A percentile compares a stretch with the other conserved stretches of the same genome.
phyloP scores from a whole-genome alignment of 2,113 vertebrate species.

The Centrocercus urophasianus region DNA sequence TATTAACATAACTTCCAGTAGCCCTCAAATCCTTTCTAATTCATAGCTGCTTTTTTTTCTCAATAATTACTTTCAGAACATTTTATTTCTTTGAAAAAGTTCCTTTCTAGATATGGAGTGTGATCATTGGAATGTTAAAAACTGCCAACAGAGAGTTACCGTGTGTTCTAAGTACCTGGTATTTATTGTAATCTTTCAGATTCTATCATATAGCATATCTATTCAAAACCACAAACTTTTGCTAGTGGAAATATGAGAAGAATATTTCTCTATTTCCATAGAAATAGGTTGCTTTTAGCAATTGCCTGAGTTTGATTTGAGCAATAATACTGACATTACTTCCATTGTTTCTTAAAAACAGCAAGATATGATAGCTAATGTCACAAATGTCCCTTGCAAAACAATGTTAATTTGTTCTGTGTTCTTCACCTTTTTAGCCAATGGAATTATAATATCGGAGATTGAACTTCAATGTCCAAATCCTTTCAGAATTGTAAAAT shows the following conservation, averaged over 20 bases:
- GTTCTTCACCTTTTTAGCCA: background rate
- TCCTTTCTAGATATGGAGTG: background rate
- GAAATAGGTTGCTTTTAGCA: background rate
- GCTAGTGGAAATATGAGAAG: background rate
- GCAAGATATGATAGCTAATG: background rate
- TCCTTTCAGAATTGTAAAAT: background rate
- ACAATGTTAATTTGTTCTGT: background rate
- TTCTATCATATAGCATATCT: background rate
- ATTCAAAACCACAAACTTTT: background rate
- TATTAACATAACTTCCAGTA: background rate
- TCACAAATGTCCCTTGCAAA: background rate
- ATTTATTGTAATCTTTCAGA: conserved; percentile 31
- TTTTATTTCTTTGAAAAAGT: background rate
- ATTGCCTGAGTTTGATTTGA: background rate
- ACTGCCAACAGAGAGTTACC: background rate
- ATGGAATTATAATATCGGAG: rapidly evolving
- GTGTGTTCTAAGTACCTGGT: conserved; percentile 6
- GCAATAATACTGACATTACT: background rate
- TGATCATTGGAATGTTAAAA: background rate
- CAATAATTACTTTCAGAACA: background rate
- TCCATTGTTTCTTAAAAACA: background rate
- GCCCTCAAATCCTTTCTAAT: background rate
- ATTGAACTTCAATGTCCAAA: background rate
- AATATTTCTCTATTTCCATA: background rate
- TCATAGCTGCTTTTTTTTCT: background rate